Percentiles rank a stretch among this genome's conserved stretches.
Evolutionary conservation across 2,797 vertebrate species (phyloP).

Genomic region (Etheostoma perlongum): DNA sequence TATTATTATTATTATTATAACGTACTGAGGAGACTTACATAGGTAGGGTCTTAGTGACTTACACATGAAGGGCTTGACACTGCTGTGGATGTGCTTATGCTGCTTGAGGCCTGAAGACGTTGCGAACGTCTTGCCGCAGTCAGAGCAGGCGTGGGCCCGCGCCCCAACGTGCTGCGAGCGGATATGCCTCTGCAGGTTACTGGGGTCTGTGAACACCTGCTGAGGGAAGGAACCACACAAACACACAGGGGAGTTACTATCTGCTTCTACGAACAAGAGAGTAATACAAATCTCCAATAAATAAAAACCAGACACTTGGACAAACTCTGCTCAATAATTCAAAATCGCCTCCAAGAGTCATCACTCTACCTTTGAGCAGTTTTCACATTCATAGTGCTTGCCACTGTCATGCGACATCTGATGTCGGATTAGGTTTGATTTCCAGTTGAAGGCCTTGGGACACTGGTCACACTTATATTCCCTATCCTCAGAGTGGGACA

Average conservation of each 20-base stretch:
- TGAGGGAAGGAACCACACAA: conserved; percentile 89
- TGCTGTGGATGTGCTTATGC: conserved; percentile 99
- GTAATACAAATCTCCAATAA: not conserved
- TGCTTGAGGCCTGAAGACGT: conserved; percentile 99
- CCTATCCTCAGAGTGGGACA: conserved; percentile 95
- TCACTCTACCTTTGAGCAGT: conserved; percentile 99
- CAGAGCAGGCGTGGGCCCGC: conserved; percentile 97
- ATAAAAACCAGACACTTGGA: not conserved
- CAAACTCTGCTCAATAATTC: not conserved
- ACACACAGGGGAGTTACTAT: conserved; percentile 77
- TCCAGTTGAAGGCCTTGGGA: conserved; percentile 99
- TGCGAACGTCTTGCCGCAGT: conserved; percentile 99
- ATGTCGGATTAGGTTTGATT: conserved; percentile 99
- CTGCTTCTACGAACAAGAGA: conserved; percentile 14
- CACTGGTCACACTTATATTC: conserved; percentile 99
- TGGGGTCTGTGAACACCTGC: conserved; percentile 99
- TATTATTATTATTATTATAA: conserved; percentile 71
- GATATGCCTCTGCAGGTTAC: conserved; percentile 99
- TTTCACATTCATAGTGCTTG: conserved; percentile 99
- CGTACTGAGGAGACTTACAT: conserved; percentile 87
- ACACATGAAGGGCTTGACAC: conserved; percentile 99
- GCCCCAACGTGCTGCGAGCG: conserved; percentile 99
- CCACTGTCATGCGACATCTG: conserved; percentile 99
- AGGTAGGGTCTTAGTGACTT: conserved; percentile 93
- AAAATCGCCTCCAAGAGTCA: conserved; percentile 68